Base-by-base conservation (phyloP, 2,888 invertebrate species). In the Lordiphosa andalusiaca region DNA sequence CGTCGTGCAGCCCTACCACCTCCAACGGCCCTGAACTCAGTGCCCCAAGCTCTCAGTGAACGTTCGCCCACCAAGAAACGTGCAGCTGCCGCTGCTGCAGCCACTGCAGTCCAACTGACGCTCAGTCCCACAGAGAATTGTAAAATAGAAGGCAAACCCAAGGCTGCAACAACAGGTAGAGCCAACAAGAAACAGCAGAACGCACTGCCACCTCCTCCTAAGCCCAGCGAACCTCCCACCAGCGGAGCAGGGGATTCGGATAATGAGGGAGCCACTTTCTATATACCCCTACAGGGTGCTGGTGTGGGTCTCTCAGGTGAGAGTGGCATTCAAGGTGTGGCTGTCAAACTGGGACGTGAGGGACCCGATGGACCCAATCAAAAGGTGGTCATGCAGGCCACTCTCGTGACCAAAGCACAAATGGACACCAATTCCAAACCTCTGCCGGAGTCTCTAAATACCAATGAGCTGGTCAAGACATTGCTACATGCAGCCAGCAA, bases 291-390 rank as follows among this genome's bases (percentile, higher is more conserved):
- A 4, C 92, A 92, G 55, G 90, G 91, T 7, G 88, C 90, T 12
- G 87, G 84, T 3, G 69, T 73, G 5, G 83, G 87, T 6, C 84
- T 86, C 2, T 73, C 71, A 44, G 73, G 87, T 35, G 86, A 87
- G 53, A 85, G 88, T 23, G 91, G 91, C 12, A 92, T 92, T 58
- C 92, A 93, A 72, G 93, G 93, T 0, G 93, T 93, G 0, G 92
- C 93, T 1, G 92, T 93, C 1, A 93, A 93, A 80, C 82, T 93
- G 36, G 93, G 92, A 0, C 91, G 93, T 0, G 92, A 93, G 73
- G 93, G 93, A 2, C 91, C 91, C 1, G 91, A 91, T 38, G 92
- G 92, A 3, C 92, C 92, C 0, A 92, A 93, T 81, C 93, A 93
- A 55, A 90, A 92, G 63, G 92, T 93, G 10, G 89, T 90, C 2